These are phyloP conservation scores for Agrenia bidenticulata DNA, from an alignment of 2,888 invertebrate genomes.

Conservation along the genomic window DNA sequence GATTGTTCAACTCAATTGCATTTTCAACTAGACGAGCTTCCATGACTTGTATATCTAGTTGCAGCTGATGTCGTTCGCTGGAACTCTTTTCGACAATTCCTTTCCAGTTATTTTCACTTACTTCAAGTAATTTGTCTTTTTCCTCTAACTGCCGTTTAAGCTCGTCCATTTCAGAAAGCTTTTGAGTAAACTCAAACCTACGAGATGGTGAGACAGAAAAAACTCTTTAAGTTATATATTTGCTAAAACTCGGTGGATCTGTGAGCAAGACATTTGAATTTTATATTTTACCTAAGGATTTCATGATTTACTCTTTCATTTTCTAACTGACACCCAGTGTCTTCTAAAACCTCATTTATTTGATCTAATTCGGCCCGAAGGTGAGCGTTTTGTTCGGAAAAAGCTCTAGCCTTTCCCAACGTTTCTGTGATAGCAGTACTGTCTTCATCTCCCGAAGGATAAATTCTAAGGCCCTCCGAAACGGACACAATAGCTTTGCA, in stretches of 20 bases:
- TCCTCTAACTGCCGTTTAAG: background rate
- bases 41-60: no score
- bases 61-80: background rate
- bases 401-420: background rate
- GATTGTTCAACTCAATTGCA: no score
- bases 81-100: background rate
- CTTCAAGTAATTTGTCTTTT: background rate
- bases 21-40: no score
- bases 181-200: conserved; percentile 6
- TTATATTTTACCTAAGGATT: conserved; percentile 4
- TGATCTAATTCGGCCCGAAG: background rate
- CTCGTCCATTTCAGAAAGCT: conserved; percentile 2
- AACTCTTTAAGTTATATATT: no score
- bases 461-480: conserved; percentile 6
- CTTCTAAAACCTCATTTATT: conserved; percentile 1
- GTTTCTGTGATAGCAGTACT: background rate
- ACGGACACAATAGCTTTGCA: background rate
- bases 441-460: conserved; percentile 15
- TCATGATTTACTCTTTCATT: background rate
- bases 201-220: no score
- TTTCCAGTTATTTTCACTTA: conserved; percentile 2
- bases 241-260: no score
- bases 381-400: background rate
- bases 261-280: no score
- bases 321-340: background rate